Percentiles rank a stretch among this genome's conserved stretches.
Conservation (phyloP, 2,888 invertebrate genomes). For the Chymomyza caudatula region DNA sequence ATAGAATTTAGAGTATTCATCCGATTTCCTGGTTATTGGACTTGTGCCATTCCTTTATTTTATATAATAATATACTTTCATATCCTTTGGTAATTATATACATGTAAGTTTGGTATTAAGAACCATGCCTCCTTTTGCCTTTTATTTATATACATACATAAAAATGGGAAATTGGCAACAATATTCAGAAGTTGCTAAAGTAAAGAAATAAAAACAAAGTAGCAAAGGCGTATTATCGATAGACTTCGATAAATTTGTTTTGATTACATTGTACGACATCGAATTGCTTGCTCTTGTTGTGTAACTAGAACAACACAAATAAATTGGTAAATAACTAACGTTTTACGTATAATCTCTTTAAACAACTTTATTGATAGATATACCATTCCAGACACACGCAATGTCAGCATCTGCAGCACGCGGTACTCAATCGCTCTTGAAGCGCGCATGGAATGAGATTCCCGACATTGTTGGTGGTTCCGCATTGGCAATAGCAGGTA, state of each 20-base stretch:
- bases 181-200: neutral
- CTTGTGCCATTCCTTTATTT: too few species aligned
- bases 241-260: constrained; percentile 3
- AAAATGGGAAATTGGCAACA: too few species aligned
- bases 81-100: too few species aligned
- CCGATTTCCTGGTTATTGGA: too few species aligned
- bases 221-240: constrained; percentile 25
- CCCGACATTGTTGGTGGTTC: constrained; percentile 84
- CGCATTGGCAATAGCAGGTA: constrained; percentile 81
- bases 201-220: neutral
- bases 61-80: too few species aligned
- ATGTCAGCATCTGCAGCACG: constrained; percentile 73
- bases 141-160: too few species aligned
- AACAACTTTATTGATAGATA: neutral
- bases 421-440: constrained; percentile 69
- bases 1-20: too few species aligned
- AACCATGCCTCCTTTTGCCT: too few species aligned
- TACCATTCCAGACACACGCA: neutral
- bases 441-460: constrained; percentile 82
- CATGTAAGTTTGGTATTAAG: too few species aligned
- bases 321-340: constrained; percentile 44
- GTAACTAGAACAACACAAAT: constrained; percentile 46
- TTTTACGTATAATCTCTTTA: neutral
- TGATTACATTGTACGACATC: neutral
- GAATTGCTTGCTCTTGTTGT: constrained; percentile 47